Evolutionary conservation across 2,888 invertebrate genomes (phyloP), one percentile per base, ranked within the genome.

Genomic region (Lasioglossum lativentre): DNA sequence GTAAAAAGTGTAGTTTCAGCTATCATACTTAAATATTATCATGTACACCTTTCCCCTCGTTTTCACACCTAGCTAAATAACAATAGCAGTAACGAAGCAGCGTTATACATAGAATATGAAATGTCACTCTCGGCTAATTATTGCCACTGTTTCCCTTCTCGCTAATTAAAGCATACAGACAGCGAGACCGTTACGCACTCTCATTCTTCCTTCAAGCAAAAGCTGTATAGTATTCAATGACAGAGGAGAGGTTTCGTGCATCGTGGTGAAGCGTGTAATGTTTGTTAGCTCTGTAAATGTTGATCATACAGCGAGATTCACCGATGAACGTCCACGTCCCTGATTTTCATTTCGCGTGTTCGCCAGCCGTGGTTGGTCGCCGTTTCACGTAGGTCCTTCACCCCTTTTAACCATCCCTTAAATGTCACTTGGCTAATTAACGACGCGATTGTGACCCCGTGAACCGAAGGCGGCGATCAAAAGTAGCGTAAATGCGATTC

Each of bases 291-390:
- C 12, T 47, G 42, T 76, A 38, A 86, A 77, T 80, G 82, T 86
- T 90, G 88, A 90, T 90, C 86, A 82, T 34, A 45, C 85, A 90
- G 88, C 79, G 86, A 90, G 91, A 91, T 91, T 90, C 91, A 90
- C 88, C 86, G 83, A 85, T 85, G 86, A 87, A 85, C 40, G 85
- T 86, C 68, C 27, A 27, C 83, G 82, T 89, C 75, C 82, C 84
- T 91, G 91, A 91, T 91, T 90, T 88, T 91, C 91, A 78, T 89
- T 91, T 91, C 86, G 91, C 91, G 91, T 91, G 91, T 80, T 89
- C 73, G 66, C 88, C 76, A 66, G 76, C 83, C 78, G 78, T 86
- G 86, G 56, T 70, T n/a, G 80, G 82, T 27, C 68, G 78, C 71
- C 63, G 80, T 80, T 56, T 74, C 83, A 68, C 78, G 34, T 38